Evolutionary conservation across 2,113 vertebrate species (phyloP).

Genomic region (Solea solea): DNA sequence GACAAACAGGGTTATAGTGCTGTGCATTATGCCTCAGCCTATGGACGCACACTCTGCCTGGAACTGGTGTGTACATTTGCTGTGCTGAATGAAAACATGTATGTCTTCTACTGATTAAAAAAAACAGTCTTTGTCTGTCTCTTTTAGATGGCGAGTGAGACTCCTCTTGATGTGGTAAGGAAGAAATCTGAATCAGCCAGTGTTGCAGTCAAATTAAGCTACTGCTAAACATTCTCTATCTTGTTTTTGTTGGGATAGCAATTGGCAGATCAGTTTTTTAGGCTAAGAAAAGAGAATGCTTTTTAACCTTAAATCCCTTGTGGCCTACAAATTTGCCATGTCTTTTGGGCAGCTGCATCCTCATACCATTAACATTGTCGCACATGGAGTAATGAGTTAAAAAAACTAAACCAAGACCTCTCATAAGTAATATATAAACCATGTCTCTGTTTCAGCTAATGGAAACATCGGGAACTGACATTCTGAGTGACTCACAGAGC

Average conservation of each 20-base stretch:
- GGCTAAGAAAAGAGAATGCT: no score
- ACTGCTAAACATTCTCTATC: neutral
- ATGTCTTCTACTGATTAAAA: neutral
- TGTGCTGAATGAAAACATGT: neutral
- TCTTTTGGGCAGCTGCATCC: neutral
- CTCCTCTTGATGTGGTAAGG: slow-evolving; percentile 96
- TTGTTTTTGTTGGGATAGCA: neutral
- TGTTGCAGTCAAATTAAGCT: neutral
- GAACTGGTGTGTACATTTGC: slow-evolving; percentile 76
- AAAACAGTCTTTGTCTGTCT: slow-evolving; percentile 36
- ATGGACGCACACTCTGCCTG: slow-evolving; percentile 81
- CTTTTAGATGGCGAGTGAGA: slow-evolving; percentile 95
- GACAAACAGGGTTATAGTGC: slow-evolving; percentile 95
- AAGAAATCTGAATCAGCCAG: neutral
- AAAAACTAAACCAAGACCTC: no score
- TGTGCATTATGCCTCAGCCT: slow-evolving; percentile 91
- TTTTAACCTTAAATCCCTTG: neutral
- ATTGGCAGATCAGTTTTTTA: neutral
- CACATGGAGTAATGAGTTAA: neutral
- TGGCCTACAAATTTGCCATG: neutral
- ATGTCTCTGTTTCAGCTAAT: slow-evolving; percentile 83
- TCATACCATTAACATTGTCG: neutral
- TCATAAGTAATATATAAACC: neutral
- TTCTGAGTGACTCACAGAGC: slow-evolving; percentile 88
- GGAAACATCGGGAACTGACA: slow-evolving; percentile 94